Percentiles rank a stretch among this genome's conserved stretches.
Evolutionary conservation across 2,113 vertebrate genomes (phyloP).

Genomic region (Excalfactoria chinensis): DNA sequence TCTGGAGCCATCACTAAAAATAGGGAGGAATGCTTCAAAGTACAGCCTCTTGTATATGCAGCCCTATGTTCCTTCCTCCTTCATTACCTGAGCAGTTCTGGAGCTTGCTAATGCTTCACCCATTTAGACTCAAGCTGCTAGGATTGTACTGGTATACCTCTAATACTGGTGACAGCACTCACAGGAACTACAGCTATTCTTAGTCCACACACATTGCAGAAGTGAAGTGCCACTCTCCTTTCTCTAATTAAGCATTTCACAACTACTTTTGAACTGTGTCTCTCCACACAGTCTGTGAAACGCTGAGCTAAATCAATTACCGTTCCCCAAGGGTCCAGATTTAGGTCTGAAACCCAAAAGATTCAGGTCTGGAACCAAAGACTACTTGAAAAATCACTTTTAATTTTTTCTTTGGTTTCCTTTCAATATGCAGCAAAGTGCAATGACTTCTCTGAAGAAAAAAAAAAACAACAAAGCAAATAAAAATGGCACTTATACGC

Average conservation of each 20-base stretch:
- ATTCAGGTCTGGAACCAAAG: neutral
- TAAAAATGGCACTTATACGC: neutral
- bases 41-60: neutral
- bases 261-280: neutral
- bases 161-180: slow-evolving; percentile 33
- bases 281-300: neutral
- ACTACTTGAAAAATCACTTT: neutral
- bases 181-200: slow-evolving; percentile 30
- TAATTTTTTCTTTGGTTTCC: neutral
- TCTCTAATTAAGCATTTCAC: slow-evolving; percentile 20
- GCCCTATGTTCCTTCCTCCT: neutral
- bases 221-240: neutral
- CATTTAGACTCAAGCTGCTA: neutral
- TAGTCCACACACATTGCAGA: slow-evolving; percentile 11
- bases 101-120: neutral
- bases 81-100: neutral
- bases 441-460: neutral
- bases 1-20: neutral
- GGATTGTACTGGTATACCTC: neutral
- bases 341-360: neutral
- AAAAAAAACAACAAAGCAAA: neutral
- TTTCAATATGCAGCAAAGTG: neutral
- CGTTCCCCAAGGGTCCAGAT: neutral
- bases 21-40: fast-evolving
- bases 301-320: neutral